These are phyloP conservation scores for Phyllotis vaccarum DNA, from an alignment of 2,797 vertebrate genomes.

Conservation along the genomic window DNA sequence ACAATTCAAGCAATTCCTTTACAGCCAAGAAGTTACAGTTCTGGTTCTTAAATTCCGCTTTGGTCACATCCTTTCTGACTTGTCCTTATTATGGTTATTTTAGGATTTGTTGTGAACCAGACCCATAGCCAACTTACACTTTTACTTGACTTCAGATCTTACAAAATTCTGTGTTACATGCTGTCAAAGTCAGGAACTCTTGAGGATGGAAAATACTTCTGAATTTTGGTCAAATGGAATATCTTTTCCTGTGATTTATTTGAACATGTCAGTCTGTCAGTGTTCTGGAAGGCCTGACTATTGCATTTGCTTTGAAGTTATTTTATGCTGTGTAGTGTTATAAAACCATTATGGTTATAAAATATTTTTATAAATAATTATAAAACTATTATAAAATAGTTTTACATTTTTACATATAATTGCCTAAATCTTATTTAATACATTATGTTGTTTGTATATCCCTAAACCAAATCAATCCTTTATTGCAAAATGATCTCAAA, in stretches of 20 bases:
- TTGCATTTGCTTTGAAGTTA: neutral
- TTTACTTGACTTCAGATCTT: slow-evolving; percentile 31
- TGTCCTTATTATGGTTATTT: slow-evolving; percentile 23
- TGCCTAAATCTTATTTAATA: neutral
- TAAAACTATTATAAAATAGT: neutral
- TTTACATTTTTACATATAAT: slow-evolving; percentile 55
- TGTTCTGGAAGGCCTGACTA: neutral
- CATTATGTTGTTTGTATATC: neutral
- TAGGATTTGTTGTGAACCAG: slow-evolving; percentile 11
- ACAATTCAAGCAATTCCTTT: neutral
- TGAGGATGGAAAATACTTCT: neutral
- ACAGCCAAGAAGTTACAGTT: neutral
- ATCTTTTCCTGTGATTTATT: neutral
- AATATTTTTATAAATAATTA: neutral
- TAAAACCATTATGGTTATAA: neutral
- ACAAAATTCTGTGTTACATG: neutral
- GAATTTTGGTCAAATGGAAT: neutral
- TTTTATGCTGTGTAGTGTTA: neutral
- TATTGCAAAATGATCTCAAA: neutral
- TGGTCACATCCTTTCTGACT: neutral
- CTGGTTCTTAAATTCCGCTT: neutral
- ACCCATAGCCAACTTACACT: neutral
- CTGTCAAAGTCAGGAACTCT: neutral
- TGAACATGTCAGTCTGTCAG: neutral
- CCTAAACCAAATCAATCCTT: slow-evolving; percentile 20